Percentiles rank a stretch among this genome's conserved stretches.
phyloP scores from a whole-genome alignment of 2,888 invertebrate species.

The Allophyes oxyacanthae region DNA sequence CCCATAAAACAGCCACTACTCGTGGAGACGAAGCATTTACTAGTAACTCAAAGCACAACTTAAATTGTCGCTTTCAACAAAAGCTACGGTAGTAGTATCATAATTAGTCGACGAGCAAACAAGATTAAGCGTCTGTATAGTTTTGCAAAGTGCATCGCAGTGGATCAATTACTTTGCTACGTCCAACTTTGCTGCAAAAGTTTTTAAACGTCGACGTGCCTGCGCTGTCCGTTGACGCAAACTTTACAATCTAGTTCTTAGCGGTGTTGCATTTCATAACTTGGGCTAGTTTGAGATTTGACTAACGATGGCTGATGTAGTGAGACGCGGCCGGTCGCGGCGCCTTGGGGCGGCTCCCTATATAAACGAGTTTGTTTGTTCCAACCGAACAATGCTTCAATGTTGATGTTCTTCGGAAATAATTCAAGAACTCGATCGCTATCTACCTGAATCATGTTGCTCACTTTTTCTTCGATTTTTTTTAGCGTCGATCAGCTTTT shows the following conservation, averaged over 20 bases:
- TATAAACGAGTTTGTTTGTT: constrained; percentile 22
- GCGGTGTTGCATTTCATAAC: constrained; percentile 66
- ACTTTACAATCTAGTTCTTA: constrained; percentile 67
- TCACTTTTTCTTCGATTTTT: constrained; percentile 43
- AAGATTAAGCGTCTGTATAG: constrained; percentile 62
- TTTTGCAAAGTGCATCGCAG: constrained; percentile 66
- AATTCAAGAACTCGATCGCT: constrained; percentile 38
- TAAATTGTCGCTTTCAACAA: background rate
- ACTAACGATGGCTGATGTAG: constrained; percentile 28
- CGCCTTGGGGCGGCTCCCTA: constrained; percentile 2
- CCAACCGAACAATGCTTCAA: constrained; percentile 28
- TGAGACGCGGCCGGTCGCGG: constrained; percentile 14
- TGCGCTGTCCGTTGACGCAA: constrained; percentile 40
- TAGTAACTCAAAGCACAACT: constrained; percentile 1
- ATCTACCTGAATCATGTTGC: constrained; percentile 54
- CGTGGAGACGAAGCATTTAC: constrained; percentile 3
- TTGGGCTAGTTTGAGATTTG: constrained; percentile 52
- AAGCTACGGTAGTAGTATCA: constrained; percentile 30
- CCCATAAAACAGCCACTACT: constrained; percentile 16
- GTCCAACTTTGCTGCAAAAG: constrained; percentile 63
- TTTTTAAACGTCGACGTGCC: constrained; percentile 70
- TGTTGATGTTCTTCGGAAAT: constrained; percentile 43
- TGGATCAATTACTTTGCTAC: constrained; percentile 71
- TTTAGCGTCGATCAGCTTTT: constrained; percentile 62
- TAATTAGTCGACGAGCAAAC: constrained; percentile 60